A percentile compares a stretch with the other conserved stretches of the same genome.
phyloP scores from a whole-genome alignment of 2,797 vertebrate species.

The Etheostoma perlongum region DNA sequence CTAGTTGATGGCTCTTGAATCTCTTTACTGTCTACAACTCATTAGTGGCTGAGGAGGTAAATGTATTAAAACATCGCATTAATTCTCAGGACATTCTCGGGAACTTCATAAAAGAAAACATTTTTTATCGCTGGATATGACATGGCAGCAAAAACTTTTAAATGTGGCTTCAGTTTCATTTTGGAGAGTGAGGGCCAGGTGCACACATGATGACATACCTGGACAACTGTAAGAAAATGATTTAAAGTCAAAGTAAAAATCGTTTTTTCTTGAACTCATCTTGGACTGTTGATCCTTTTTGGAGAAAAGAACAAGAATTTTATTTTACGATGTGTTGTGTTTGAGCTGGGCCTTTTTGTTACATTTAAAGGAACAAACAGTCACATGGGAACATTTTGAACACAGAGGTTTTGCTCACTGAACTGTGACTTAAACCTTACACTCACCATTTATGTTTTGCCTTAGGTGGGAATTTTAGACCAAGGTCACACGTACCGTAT shows the following conservation, averaged over 20 bases:
- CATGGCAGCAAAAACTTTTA: slow-evolving; percentile 1
- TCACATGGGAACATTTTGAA: slow-evolving; percentile 39
- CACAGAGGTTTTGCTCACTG: slow-evolving; percentile 49
- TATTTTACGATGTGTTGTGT: background rate
- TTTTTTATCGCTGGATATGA: slow-evolving; percentile 21
- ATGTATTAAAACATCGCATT: slow-evolving; percentile 46
- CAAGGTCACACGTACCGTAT: slow-evolving; percentile 9
- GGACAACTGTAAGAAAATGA: slow-evolving; percentile 2
- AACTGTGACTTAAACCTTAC: slow-evolving; percentile 59
- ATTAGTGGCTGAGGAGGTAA: slow-evolving; percentile 58
- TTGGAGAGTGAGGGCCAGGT: background rate
- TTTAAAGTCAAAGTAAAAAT: slow-evolving; percentile 10
- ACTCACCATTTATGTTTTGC: slow-evolving; percentile 20
- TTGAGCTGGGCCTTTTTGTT: slow-evolving; percentile 14
- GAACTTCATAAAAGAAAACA: slow-evolving; percentile 27
- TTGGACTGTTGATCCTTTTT: slow-evolving; percentile 3
- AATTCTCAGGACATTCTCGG: slow-evolving; percentile 37
- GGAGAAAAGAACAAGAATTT: background rate
- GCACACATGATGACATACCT: background rate
- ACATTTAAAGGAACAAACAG: slow-evolving; percentile 47
- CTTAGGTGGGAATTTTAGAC: slow-evolving; percentile 26
- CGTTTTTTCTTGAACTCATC: background rate
- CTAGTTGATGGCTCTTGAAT: slow-evolving; percentile 75
- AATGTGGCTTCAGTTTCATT: slow-evolving; percentile 1
- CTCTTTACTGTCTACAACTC: slow-evolving; percentile 62